phyloP scores from a whole-genome alignment of 1,140 invertebrate species.

The Trichonephila inaurata region DNA sequence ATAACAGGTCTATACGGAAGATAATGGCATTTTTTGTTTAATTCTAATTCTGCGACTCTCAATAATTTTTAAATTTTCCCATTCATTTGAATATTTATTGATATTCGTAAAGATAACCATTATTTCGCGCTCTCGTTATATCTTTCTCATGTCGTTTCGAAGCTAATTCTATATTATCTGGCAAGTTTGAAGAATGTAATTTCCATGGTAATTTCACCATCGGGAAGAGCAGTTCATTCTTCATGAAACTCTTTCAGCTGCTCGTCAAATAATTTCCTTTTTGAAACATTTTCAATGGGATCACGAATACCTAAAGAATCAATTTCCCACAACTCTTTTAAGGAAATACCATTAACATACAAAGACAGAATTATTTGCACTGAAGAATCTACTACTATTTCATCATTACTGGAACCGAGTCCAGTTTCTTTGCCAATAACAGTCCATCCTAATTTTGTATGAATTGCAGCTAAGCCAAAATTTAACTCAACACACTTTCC shows the following conservation, averaged over 20 bases:
- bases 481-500: background rate
- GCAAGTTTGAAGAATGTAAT: background rate
- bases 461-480: background rate
- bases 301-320: constrained; percentile 43
- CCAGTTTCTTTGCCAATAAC: constrained; percentile 34
- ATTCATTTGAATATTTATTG: constrained; percentile 42
- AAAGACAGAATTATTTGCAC: background rate
- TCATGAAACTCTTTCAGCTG: constrained; percentile 9
- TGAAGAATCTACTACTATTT: background rate
- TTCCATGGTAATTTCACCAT: constrained; percentile 7
- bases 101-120: background rate
- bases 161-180: constrained; percentile 41
- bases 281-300: background rate
- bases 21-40: too few relatives aligned
- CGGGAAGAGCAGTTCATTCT: background rate
- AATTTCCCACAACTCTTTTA: constrained; percentile 17
- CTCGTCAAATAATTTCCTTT: background rate
- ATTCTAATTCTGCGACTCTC: constrained; percentile 26
- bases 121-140: background rate
- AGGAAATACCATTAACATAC: background rate
- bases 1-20: constrained; percentile 40
- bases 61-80: constrained; percentile 54
- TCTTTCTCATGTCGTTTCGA: background rate
- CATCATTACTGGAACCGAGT: background rate
- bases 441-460: constrained; percentile 15